Conservation (phyloP, 2,797 vertebrate genomes). For the Lepus oiostolus region DNA sequence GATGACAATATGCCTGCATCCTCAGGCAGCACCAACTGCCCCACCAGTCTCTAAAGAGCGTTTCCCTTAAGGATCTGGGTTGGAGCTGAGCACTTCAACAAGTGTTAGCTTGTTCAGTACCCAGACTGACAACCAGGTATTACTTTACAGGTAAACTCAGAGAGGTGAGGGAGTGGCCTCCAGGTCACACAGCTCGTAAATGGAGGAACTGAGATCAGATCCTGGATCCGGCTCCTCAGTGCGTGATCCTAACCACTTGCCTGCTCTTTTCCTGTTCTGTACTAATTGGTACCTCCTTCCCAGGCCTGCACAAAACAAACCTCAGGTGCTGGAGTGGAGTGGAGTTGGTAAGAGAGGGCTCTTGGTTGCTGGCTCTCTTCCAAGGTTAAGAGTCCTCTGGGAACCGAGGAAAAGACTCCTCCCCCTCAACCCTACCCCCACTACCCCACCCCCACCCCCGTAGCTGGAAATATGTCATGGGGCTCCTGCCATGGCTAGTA, state of each 20-base stretch:
- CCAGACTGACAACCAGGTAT: neutral
- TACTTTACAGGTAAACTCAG: neutral
- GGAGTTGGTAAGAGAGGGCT: neutral
- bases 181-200: neutral
- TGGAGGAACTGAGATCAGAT: neutral
- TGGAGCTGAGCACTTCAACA: slow-evolving; percentile 27
- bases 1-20: neutral
- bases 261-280: neutral
- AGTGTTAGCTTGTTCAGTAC: neutral
- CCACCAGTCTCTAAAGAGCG: neutral
- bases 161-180: neutral
- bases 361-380: neutral
- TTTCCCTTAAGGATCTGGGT: neutral
- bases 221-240: neutral
- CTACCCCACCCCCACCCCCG: neutral
- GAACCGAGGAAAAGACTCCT: neutral
- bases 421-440: no score
- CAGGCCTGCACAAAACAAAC: neutral
- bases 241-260: neutral
- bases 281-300: neutral
- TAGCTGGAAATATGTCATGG: neutral
- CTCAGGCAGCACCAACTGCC: neutral
- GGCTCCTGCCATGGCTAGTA: neutral
- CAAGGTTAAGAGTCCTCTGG: neutral
- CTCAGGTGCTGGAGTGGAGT: neutral